These are phyloP conservation scores for Pavo muticus DNA, from an alignment of 2,113 vertebrate species.

Conservation along the genomic window DNA sequence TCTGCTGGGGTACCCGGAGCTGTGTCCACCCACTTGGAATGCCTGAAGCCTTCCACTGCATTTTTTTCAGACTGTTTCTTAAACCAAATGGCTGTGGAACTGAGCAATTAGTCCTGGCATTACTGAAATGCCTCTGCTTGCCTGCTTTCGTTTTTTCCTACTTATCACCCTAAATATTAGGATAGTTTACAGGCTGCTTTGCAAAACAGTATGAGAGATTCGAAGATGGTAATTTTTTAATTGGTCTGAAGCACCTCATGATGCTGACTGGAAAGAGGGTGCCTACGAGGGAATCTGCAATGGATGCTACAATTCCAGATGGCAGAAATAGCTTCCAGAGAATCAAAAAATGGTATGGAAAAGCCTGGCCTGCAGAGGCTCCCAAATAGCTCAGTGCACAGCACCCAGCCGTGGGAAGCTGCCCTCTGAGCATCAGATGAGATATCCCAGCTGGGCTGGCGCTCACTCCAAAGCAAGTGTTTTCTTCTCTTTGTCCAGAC, in stretches of 20 bases:
- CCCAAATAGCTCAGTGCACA: not conserved
- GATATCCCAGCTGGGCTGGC: accelerated
- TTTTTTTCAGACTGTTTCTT: not conserved
- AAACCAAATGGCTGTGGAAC: not conserved
- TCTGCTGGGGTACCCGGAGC: not conserved
- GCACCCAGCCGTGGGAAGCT: accelerated
- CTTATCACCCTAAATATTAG: constrained; percentile 54
- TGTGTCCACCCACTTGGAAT: not conserved
- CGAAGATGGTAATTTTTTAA: constrained; percentile 24
- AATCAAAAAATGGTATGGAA: not conserved
- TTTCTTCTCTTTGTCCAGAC: constrained; percentile 25
- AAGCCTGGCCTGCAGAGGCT: not conserved
- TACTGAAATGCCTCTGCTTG: constrained; percentile 5
- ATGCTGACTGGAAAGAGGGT: not conserved
- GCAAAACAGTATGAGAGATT: constrained; percentile 15
- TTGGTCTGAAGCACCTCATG: constrained; percentile 12
- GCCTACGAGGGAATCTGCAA: not conserved
- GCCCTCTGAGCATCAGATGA: not conserved
- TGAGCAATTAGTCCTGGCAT: constrained; percentile 37
- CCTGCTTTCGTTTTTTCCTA: constrained; percentile 22
- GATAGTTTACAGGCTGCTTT: constrained; percentile 46
- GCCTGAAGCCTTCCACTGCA: not conserved
- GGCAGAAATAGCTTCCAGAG: constrained; percentile 21
- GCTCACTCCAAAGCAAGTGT: not conserved
- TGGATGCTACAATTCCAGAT: constrained; percentile 1